Base-by-base conservation (phyloP, 2,113 vertebrate genomes). In the Rhinolophus ferrumequinum region DNA sequence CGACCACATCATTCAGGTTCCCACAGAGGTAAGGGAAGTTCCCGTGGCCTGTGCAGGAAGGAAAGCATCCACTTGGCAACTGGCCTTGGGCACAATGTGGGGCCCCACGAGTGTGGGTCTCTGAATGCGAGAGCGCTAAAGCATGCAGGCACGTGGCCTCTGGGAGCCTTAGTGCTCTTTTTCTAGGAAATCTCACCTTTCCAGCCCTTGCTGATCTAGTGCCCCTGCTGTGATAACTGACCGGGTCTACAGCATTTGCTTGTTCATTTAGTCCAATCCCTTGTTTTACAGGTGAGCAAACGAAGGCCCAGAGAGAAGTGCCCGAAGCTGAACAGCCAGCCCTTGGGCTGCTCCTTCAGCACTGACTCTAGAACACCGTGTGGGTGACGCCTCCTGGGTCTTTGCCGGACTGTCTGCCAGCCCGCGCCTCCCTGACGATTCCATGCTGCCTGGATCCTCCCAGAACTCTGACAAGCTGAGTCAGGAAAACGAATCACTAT, bases 11-110 rank as follows among this genome's bases (percentile, higher is more conserved):
- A 9, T 88, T 99, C 90, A 99, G 98, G 97, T 99, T 99, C 87
- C 99, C 99, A 11, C 98, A 99, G 90, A 99, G 98, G 94, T 99
- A 99, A 19, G 99, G 99, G 93, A 99, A 99, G 96, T 98, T 98
- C 70, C 99, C 99, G 33, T 99, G 99, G 96, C 99, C 99, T 99
- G 98, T 0, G 69, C 96, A 90, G 69, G 97, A 90, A 93, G 90
- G 8, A 62, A 15, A 13, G 64, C 6, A 1, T 1, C 7, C 0
- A 1, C 50, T 56, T 1, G 26, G 70, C 52, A 24, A 1, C 44
- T 0, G 3, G 66, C 50, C 21, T 35, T 0, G 14, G n/a, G 56
- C 30, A 22, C 5, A 4, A 6, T 0, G 0, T 0, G 4, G 2
- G 41, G 24, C 10, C 24, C 41, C 26, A 0, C 9, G 1, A 0